A percentile compares a stretch with the other conserved stretches of the same genome.
Evolutionary conservation across 2,888 invertebrate genomes (phyloP).

Genomic region (Ceriagrion tenellum): DNA sequence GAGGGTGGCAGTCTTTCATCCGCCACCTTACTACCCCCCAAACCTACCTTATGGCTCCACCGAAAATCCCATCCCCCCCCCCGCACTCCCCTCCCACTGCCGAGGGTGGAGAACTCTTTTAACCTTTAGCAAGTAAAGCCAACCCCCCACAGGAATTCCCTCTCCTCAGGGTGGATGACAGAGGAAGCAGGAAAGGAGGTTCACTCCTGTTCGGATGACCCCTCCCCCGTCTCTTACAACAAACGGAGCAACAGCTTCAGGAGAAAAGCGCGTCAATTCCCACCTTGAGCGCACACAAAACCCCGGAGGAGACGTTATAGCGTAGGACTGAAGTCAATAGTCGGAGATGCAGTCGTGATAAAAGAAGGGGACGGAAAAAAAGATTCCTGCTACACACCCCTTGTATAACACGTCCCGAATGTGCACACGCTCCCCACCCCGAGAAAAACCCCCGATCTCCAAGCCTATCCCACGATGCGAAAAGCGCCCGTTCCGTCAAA

Average conservation of each 20-base stretch:
- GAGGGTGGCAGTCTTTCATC: conserved; percentile 42
- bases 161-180: neutral
- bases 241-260: neutral
- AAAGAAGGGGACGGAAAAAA: neutral
- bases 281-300: neutral
- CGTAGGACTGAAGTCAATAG: neutral
- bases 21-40: neutral
- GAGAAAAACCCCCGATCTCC: neutral
- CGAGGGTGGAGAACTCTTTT: neutral
- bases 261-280: conserved; percentile 9
- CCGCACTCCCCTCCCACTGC: neutral
- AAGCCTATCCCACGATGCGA: neutral
- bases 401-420: neutral
- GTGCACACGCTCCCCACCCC: neutral
- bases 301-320: neutral
- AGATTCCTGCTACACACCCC: neutral
- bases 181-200: neutral
- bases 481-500: neutral
- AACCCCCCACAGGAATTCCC: neutral
- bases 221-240: neutral
- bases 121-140: neutral
- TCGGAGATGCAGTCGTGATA: neutral
- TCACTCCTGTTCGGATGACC: neutral
- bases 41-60: neutral
- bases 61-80: conserved; percentile 26